Evolutionary conservation across 2,113 vertebrate genomes (phyloP).

Genomic region (Datnioides undecimradiatus): DNA sequence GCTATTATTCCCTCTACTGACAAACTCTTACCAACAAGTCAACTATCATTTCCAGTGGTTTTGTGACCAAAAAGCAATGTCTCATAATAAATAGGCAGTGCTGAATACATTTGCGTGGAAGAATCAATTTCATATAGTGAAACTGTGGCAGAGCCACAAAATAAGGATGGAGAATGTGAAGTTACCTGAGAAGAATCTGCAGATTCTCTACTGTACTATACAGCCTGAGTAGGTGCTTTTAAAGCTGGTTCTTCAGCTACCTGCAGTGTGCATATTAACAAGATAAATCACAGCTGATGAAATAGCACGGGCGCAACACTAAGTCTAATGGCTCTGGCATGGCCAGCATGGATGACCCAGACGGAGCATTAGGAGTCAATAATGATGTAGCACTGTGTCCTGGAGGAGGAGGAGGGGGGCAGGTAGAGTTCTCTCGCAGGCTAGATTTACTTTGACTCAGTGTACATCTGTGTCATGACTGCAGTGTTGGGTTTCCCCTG

Average conservation of each 20-base stretch:
- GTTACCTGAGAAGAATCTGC: constrained; percentile 22
- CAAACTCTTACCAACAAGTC: constrained; percentile 70
- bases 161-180: constrained; percentile 44
- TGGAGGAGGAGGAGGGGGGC: constrained; percentile 27
- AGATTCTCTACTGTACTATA: constrained; percentile 21
- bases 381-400: constrained; percentile 72
- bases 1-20: constrained; percentile 71
- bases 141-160: constrained; percentile 58
- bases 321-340: constrained; percentile 59
- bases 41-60: constrained; percentile 70
- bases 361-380: constrained; percentile 69
- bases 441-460: constrained; percentile 60
- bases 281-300: constrained; percentile 72
- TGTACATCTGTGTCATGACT: constrained; percentile 61
- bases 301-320: constrained; percentile 50
- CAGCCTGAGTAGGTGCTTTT: constrained; percentile 21
- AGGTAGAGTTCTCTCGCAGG: constrained; percentile 47
- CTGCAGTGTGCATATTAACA: constrained; percentile 69
- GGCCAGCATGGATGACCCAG: constrained; percentile 43
- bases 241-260: constrained; percentile 39
- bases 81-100: constrained; percentile 63
- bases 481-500: constrained; percentile 45
- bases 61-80: constrained; percentile 70
- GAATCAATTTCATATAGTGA: constrained; percentile 65
- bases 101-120: constrained; percentile 65